Conservation (phyloP, 2,797 vertebrate genomes). For the Sebastes kiyomatsui region DNA sequence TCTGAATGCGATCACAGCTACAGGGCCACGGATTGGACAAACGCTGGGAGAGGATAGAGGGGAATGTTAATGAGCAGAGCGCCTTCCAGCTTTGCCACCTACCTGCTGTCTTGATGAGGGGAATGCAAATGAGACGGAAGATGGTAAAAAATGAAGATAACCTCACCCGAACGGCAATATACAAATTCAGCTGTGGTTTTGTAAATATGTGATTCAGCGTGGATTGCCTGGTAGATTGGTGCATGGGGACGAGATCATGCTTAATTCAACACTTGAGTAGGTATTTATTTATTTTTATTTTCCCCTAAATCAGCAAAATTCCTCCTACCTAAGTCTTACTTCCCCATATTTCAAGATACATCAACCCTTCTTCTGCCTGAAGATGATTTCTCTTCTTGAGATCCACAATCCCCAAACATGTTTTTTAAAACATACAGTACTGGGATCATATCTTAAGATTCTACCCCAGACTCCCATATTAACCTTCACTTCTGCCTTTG, state of each 20-base stretch:
- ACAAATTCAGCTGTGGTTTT: neutral
- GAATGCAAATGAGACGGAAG: conserved; percentile 29
- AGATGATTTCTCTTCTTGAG: neutral
- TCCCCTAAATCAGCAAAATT: neutral
- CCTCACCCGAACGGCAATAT: neutral
- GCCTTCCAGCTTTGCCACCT: neutral
- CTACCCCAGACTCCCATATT: conserved; percentile 12
- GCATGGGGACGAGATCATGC: neutral
- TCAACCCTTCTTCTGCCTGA: neutral
- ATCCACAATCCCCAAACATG: neutral
- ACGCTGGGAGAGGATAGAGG: conserved; percentile 39
- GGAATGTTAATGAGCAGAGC: conserved; percentile 58
- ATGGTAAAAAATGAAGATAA: conserved; percentile 5
- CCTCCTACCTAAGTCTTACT: neutral
- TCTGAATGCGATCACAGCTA: conserved; percentile 55
- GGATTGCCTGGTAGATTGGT: neutral
- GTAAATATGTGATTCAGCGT: neutral
- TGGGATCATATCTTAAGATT: conserved; percentile 15
- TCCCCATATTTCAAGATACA: neutral
- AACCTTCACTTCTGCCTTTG: conserved; percentile 40
- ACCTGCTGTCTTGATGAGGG: conserved; percentile 17
- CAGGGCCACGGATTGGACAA: conserved; percentile 48
- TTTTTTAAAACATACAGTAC: conserved; percentile 7
- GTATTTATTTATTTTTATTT: neutral
- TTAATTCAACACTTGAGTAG: neutral